Conservation (phyloP, 2,797 vertebrate genomes). For the Chrosomus eos region DNA sequence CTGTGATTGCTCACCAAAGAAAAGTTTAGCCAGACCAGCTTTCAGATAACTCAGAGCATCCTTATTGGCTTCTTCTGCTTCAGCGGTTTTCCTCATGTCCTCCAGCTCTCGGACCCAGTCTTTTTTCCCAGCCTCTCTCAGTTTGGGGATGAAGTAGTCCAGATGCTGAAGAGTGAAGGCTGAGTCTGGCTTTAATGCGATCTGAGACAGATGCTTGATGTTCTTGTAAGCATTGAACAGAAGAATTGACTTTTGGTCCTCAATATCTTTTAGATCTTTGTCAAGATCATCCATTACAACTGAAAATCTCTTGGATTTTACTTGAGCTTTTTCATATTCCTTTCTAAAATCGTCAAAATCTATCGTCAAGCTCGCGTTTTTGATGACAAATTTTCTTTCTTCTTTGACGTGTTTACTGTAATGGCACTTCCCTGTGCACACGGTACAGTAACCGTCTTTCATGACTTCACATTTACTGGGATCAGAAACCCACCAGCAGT, state of each 20-base stretch:
- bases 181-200: slow-evolving; percentile 1
- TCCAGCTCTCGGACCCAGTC: neutral
- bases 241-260: neutral
- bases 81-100: neutral
- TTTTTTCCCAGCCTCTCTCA: neutral
- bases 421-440: too few species aligned
- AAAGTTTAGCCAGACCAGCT: neutral
- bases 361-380: too few species aligned
- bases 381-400: too few species aligned
- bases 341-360: neutral
- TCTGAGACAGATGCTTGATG: neutral
- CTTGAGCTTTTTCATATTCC: neutral
- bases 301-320: neutral
- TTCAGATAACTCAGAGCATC: neutral
- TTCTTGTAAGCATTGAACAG: fast-evolving
- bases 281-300: neutral
- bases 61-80: neutral
- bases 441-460: too few species aligned
- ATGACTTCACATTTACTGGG: too few species aligned
- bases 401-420: too few species aligned
- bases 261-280: neutral
- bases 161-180: slow-evolving; percentile 18
- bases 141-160: slow-evolving; percentile 11
- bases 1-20: neutral
- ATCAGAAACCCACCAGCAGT: too few species aligned